Conservation (phyloP, 1,140 invertebrate genomes). For the Diachasmimorpha longicaudata region DNA sequence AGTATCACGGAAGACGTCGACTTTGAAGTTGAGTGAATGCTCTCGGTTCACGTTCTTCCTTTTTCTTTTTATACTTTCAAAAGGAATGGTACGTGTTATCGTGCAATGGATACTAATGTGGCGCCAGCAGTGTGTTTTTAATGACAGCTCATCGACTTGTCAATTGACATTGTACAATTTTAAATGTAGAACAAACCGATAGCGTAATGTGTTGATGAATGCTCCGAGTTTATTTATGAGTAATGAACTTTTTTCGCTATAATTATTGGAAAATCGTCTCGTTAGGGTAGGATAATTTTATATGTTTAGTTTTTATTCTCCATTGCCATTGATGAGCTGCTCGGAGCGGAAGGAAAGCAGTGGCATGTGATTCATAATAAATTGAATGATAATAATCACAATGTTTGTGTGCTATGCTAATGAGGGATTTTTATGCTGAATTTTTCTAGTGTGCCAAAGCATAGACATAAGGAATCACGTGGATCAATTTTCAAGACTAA, state of each 20-base stretch:
- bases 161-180: not conserved
- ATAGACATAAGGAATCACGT: conserved; percentile 83
- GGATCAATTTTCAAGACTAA: conserved; percentile 70
- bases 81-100: not conserved
- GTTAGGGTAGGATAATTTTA: not conserved
- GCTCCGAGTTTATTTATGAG: not conserved
- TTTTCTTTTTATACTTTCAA: too few species aligned
- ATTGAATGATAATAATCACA: too few species aligned
- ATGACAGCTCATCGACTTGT: not conserved
- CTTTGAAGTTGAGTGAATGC: not conserved
- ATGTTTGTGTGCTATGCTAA: not conserved
- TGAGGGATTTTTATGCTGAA: not conserved
- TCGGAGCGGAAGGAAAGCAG: too few species aligned
- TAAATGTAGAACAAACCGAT: not conserved
- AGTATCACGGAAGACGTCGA: not conserved
- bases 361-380: too few species aligned
- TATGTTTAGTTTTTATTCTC: not conserved
- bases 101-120: not conserved
- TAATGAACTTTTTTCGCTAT: not conserved
- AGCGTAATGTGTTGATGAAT: not conserved
- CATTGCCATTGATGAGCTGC: too few species aligned
- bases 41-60: not conserved
- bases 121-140: not conserved
- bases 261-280: not conserved
- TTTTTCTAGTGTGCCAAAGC: conserved; percentile 73